Base-by-base conservation (phyloP, 2,888 invertebrate genomes). In the Drosophila rubida region DNA sequence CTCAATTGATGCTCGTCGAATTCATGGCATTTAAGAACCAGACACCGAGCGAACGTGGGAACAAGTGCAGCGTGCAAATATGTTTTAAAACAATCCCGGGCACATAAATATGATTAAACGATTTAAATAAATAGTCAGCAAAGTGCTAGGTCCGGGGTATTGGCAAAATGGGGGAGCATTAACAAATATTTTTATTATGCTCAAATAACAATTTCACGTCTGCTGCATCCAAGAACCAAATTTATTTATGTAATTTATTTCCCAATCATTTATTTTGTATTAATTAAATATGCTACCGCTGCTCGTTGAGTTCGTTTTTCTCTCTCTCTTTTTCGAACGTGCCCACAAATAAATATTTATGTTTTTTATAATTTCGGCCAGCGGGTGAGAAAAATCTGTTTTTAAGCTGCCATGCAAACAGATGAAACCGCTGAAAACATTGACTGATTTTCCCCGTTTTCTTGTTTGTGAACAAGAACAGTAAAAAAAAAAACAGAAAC, bases 251-350 rank as follows among this genome's bases (percentile, higher is more conserved):
- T 75, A 58, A 81, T 87, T 87, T 78, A 80, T 82, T 82, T 87
- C 66, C 65, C 83, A 70, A 87, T 80, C 73, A 84, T 87, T 86
- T 88, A 88, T 78, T 87, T 84, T 74, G 67, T 86, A 78, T 86
- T 88, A 84, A 84, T 88, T 88, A 88, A 86, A 88, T 88, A 80
- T 75, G 68, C 69, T 39, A 79, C 58, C 76, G 13, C 35, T 16
- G 85, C 55, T 78, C 19, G 9, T 3, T 27, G 27, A 25, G 25
- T 19, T 27, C n/a, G 32, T 4, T 32, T n/a, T n/a, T 32, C 32
- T 1, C 11, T 74, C 41, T 7, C 13, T 22, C 11, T 41, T 49
- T 45, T 27, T 64, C 50, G 46, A 75, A 55, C 13, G 25, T 42
- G 42, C 44, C 11, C 39, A 35, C 65, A 42, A 55, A 69, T 50